Base-by-base conservation (phyloP, 2,888 invertebrate species). In the Eueremaeus valkanovi region DNA sequence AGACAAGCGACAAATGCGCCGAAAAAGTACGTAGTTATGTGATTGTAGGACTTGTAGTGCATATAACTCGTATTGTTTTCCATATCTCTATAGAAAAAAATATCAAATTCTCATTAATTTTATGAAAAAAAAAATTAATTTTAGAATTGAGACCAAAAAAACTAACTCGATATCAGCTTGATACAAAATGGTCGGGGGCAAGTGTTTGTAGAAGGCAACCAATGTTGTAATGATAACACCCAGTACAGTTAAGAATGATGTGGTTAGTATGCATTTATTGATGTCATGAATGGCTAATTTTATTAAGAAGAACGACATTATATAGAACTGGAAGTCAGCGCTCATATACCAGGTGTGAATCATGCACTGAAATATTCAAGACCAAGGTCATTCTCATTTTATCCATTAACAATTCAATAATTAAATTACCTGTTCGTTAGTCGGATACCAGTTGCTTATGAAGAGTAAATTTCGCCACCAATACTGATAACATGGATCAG, bases 271-370 rank as follows among this genome's bases (percentile, higher is more conserved):
- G 9, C 29, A 29, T 13, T 31, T 61, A 16, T 61, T 31, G 9
- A 55, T 55, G 13, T 55, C 18, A 16, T 9, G 3, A 3, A 29
- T 31, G 9, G 18, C 8, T 31, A 31, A 16, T 16, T 29, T 61
- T 11, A 61, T 29, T 2, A 61, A 16, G 31, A 61, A 27, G 31
- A 31, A 61, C 8, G 61, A 3, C 9, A 61, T 31, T 16, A 61
- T 13, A 61, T 61, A 61, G 18, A 31, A 31, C 31, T 61, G 61
- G 31, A 61, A 61, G 16, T 61, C 61, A 31, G 61, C 61, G 61
- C 61, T 61, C 61, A 61, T 3, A 61, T 61, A 61, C 61, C 61
- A 61, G 18, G 61, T 61, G 18, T 61, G 61, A 31, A 61, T 61
- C 61, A 61, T 61, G 31, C 61, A 61, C 61, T 61, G 6, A 6